Evolutionary conservation across 2,113 vertebrate genomes (phyloP).

Genomic region (Crotalus horridus): DNA sequence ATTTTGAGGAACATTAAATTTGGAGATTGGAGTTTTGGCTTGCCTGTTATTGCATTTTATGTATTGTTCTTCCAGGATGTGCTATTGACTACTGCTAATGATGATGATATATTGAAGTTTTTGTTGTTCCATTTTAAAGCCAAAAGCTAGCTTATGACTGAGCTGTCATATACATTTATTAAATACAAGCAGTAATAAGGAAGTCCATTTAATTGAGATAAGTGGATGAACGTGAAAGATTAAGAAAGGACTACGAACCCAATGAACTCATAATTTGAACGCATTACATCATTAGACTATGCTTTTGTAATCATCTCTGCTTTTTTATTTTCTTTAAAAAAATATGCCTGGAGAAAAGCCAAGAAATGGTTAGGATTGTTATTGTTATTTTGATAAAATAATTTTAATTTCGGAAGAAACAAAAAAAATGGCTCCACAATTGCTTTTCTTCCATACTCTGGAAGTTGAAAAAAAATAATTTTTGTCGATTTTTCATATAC

Average conservation of each 20-base stretch:
- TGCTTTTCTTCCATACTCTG: background rate
- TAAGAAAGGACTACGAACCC: background rate
- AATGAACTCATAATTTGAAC: too few relatives aligned
- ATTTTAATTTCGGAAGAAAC: background rate
- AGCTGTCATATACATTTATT: background rate
- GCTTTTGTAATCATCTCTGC: background rate
- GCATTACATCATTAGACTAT: background rate
- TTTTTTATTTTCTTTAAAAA: background rate
- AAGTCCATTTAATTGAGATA: background rate
- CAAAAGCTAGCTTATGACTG: background rate
- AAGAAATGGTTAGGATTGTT: background rate
- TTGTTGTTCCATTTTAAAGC: background rate
- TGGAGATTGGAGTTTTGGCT: background rate
- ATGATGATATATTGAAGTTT: background rate
- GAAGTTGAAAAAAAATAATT: too few relatives aligned
- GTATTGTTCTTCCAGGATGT: background rate
- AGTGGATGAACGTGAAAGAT: background rate
- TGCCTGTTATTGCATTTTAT: background rate
- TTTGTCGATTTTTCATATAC: background rate
- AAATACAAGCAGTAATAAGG: background rate
- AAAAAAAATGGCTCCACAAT: background rate
- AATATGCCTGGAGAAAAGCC: background rate
- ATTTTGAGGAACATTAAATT: background rate
- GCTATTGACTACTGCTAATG: background rate
- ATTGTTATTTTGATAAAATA: background rate